phyloP scores from a whole-genome alignment of 2,797 vertebrate genomes.

The Danio tinwini region DNA sequence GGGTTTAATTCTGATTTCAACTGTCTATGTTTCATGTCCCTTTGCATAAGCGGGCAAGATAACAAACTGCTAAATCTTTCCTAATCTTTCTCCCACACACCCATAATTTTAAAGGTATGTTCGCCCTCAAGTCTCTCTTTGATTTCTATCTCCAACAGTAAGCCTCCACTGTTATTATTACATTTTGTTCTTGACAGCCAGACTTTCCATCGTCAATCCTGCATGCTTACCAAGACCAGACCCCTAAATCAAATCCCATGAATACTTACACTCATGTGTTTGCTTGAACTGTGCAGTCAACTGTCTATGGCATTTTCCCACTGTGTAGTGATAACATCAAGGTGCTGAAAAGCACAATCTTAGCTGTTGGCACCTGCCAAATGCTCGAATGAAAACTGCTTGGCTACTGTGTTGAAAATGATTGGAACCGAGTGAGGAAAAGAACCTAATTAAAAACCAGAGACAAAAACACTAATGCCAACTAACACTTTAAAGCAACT shows the following conservation, averaged over 20 bases:
- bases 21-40: background rate
- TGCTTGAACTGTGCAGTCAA: constrained; percentile 36
- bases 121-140: background rate
- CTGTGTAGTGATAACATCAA: constrained; percentile 37
- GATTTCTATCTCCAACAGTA: background rate
- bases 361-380: constrained; percentile 50
- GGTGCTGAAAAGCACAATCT: constrained; percentile 47
- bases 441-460: constrained; percentile 34
- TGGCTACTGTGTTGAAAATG: constrained; percentile 36
- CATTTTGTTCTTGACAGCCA: constrained; percentile 20
- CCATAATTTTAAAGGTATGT: background rate
- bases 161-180: constrained; percentile 7
- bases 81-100: background rate
- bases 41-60: background rate
- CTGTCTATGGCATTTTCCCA: constrained; percentile 37
- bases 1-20: too few relatives aligned
- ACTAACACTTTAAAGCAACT: constrained; percentile 31
- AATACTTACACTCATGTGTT: constrained; percentile 22
- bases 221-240: constrained; percentile 22
- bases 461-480: constrained; percentile 25
- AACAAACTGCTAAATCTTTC: background rate
- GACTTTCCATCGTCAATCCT: constrained; percentile 4
- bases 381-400: constrained; percentile 36
- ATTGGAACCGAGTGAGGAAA: constrained; percentile 20
- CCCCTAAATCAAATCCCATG: constrained; percentile 23